Conservation (phyloP, 2,797 vertebrate species). For the Arctocebus calabarensis region DNA sequence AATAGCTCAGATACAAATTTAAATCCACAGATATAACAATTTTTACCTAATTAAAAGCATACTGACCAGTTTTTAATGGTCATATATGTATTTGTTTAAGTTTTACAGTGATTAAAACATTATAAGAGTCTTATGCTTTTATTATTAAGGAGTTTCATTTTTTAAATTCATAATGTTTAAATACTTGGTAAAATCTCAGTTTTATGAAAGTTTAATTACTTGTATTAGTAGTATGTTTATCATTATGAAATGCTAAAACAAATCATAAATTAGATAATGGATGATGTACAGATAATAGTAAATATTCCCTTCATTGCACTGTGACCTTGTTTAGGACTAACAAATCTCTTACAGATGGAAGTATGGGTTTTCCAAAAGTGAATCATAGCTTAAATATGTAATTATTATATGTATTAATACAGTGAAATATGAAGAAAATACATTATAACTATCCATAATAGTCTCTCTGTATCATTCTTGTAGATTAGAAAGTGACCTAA, state of each 20-base stretch:
- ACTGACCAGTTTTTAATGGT: background rate
- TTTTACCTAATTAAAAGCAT: background rate
- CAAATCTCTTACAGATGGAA: background rate
- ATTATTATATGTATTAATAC: background rate
- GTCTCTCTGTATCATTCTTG: background rate
- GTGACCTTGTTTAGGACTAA: background rate
- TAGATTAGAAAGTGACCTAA: background rate
- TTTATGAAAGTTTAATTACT: background rate
- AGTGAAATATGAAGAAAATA: slow-evolving; percentile 40
- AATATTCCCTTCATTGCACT: background rate
- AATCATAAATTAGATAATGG: background rate
- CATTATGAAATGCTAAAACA: background rate
- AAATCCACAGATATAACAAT: background rate
- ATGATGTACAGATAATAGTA: background rate
- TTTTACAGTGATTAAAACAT: slow-evolving; percentile 27
- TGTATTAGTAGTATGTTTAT: background rate
- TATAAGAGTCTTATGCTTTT: background rate
- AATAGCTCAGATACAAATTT: slow-evolving; percentile 1
- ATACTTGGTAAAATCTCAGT: background rate
- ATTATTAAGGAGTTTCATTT: background rate
- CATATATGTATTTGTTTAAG: slow-evolving; percentile 8
- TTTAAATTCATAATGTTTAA: background rate
- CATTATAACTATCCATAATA: background rate
- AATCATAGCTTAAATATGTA: background rate
- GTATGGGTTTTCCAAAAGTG: background rate